phyloP scores from a whole-genome alignment of 1,140 invertebrate species.

The Dendrolimus kikuchii region DNA sequence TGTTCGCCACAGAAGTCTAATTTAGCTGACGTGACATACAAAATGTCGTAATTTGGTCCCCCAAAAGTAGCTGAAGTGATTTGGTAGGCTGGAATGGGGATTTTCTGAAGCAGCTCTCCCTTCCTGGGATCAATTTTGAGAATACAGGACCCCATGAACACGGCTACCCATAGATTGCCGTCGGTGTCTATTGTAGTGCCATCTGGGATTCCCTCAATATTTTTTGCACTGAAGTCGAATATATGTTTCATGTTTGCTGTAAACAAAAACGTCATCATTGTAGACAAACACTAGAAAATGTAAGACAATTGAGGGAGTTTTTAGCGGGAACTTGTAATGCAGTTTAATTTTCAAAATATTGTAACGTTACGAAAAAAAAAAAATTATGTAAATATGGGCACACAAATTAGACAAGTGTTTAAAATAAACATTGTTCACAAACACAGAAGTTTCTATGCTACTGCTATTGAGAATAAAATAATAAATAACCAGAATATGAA shows the following conservation, averaged over 20 bases:
- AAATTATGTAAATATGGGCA: too few relatives aligned
- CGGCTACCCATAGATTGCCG: constrained; percentile 81
- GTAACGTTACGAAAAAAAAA: too few relatives aligned
- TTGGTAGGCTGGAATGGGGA: constrained; percentile 78
- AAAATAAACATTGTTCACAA: too few relatives aligned
- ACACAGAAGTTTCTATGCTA: too few relatives aligned
- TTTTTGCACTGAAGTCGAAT: constrained; percentile 71
- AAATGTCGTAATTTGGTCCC: constrained; percentile 80
- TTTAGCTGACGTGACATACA: constrained; percentile 83
- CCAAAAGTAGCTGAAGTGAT: constrained; percentile 88
- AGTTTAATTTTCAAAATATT: too few relatives aligned
- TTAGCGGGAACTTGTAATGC: too few relatives aligned
- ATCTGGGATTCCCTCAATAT: constrained; percentile 74
- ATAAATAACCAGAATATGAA: too few relatives aligned
- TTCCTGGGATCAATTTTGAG: constrained; percentile 49
- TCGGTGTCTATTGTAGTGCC: constrained; percentile 82
- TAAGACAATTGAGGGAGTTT: too few relatives aligned
- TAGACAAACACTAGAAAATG: background rate
- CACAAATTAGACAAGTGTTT: too few relatives aligned
- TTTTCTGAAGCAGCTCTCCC: constrained; percentile 68
- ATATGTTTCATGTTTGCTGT: constrained; percentile 71
- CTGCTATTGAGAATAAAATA: too few relatives aligned
- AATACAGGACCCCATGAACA: constrained; percentile 71
- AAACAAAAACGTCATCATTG: constrained; percentile 18
- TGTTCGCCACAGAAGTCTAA: constrained; percentile 62